phyloP scores from a whole-genome alignment of 2,797 vertebrate species.

The Eulemur coronatus region DNA sequence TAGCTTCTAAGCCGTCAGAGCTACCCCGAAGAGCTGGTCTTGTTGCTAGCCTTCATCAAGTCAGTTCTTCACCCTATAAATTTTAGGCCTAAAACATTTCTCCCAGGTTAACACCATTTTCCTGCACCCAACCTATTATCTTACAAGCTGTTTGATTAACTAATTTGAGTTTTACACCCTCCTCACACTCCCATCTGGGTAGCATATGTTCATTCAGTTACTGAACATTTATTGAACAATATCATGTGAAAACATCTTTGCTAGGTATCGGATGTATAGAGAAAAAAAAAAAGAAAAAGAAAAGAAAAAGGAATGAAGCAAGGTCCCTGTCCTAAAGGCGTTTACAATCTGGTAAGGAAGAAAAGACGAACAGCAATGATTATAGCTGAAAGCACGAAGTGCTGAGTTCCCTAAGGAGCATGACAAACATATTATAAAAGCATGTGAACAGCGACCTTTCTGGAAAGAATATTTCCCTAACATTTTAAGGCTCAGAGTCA shows the following conservation, averaged over 20 bases:
- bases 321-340: not conserved
- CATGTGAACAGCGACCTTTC: not conserved
- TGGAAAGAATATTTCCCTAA: not conserved
- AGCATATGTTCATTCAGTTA: conserved; percentile 71
- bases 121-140: conserved; percentile 41
- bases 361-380: not conserved
- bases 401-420: not conserved
- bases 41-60: not conserved
- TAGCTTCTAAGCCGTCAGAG: not conserved
- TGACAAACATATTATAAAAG: not conserved
- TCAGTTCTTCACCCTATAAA: not conserved
- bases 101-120: conserved; percentile 27
- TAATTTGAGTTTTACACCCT: conserved; percentile 74
- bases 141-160: conserved; percentile 63
- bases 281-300: too few species aligned
- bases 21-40: not conserved
- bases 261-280: conserved; percentile 26
- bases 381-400: not conserved
- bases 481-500: not conserved
- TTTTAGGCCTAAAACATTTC: not conserved
- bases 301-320: not conserved
- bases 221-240: conserved; percentile 65
- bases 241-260: conserved; percentile 60
- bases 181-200: conserved; percentile 68
- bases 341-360: conserved; percentile 39